Conservation (phyloP, 2,113 vertebrate species). For the Lampris incognitus region DNA sequence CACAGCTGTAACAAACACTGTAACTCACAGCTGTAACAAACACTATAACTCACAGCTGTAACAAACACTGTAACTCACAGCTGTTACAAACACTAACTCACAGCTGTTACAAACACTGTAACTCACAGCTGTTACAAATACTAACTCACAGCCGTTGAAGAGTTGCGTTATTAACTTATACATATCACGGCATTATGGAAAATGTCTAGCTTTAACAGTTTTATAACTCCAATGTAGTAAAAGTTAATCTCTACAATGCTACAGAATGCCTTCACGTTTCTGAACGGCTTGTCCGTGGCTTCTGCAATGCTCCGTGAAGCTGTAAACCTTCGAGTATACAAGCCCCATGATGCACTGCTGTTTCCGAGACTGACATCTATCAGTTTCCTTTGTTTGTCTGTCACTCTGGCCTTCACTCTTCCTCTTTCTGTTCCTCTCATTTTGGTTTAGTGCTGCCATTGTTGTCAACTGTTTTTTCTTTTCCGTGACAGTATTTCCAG, state of each 20-base stretch:
- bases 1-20: not conserved
- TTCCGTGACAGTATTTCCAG: conserved; percentile 75
- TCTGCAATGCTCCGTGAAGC: conserved; percentile 44
- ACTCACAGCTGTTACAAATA: not conserved
- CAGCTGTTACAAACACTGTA: conserved; percentile 20
- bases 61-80: too few species aligned
- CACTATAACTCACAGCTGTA: too few species aligned
- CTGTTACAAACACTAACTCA: too few species aligned
- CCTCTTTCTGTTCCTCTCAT: conserved; percentile 52
- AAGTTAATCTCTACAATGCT: conserved; percentile 43
- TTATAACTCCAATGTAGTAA: conserved; percentile 30
- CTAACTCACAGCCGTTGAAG: not conserved
- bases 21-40: too few species aligned
- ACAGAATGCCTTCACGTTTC: conserved; percentile 46
- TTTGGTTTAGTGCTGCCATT: conserved; percentile 55
- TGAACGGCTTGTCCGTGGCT: conserved; percentile 56
- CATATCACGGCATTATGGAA: conserved; percentile 3
- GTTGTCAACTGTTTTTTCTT: conserved; percentile 63
- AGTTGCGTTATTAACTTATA: conserved; percentile 31
- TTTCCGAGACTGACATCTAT: conserved; percentile 27
- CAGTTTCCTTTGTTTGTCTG: conserved; percentile 21
- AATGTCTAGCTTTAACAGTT: conserved; percentile 2
- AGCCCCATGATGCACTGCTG: conserved; percentile 71
- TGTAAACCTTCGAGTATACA: conserved; percentile 88
- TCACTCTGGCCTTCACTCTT: conserved; percentile 46